Evolutionary conservation across 2,888 invertebrate species (phyloP).

Genomic region (Synanthedon formicaeformis): DNA sequence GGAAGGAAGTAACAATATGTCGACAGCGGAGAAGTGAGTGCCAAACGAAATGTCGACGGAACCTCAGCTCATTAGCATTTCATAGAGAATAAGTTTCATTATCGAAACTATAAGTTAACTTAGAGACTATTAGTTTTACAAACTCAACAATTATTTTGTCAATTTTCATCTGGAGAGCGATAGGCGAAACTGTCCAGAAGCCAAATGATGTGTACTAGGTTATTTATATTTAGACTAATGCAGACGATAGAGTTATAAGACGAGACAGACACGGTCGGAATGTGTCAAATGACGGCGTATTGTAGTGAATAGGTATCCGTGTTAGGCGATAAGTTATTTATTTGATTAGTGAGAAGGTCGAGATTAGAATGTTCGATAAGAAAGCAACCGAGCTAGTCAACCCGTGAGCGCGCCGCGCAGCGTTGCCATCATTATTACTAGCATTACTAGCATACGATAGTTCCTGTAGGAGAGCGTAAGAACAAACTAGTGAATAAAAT

Average conservation of each 20-base stretch:
- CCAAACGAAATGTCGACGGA: conserved; percentile 21
- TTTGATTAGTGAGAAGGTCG: conserved; percentile 55
- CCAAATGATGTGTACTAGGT: too few relatives aligned
- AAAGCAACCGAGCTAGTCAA: conserved; percentile 67
- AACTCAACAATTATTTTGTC: conserved; percentile 26
- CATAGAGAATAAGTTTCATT: conserved; percentile 60
- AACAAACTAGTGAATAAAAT: conserved; percentile 13
- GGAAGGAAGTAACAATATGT: conserved; percentile 4
- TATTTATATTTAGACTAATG: background rate
- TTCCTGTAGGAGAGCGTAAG: conserved; percentile 23
- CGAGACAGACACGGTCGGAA: conserved; percentile 11
- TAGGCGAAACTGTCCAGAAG: too few relatives aligned
- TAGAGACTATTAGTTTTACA: conserved; percentile 60
- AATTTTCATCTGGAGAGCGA: conserved; percentile 24
- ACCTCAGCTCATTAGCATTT: conserved; percentile 61
- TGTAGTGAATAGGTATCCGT: conserved; percentile 34
- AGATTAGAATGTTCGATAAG: conserved; percentile 47
- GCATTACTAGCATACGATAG: conserved; percentile 13
- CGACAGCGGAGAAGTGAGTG: conserved; percentile 22
- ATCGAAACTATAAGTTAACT: conserved; percentile 57
- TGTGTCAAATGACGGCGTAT: conserved; percentile 47
- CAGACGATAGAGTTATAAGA: background rate
- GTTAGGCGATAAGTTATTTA: conserved; percentile 59
- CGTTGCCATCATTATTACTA: conserved; percentile 52
- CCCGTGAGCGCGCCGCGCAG: conserved; percentile 39